Base-by-base conservation (phyloP, 1,140 invertebrate genomes). In the Sesamia nonagrioides region DNA sequence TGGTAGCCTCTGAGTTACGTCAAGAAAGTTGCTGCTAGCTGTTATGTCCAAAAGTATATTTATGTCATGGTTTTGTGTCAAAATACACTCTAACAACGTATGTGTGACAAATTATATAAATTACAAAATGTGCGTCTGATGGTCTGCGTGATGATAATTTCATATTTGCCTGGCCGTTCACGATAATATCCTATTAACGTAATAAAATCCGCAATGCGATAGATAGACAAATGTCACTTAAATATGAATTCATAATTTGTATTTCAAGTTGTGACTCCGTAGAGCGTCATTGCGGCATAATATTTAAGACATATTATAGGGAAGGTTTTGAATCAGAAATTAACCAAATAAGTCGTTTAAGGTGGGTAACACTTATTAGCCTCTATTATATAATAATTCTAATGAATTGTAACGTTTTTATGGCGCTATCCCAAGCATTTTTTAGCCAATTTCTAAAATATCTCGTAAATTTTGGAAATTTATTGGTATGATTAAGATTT, bases 1-100 rank as follows among this genome's bases (percentile, higher is more conserved):
- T 48, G 33, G 66, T 78, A 60, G 52, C 45, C 71, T n/a, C n/a
- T 45, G 61, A 6, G 21, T 78, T 50, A 66, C 61, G 58, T 42
- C 33, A 69, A 56, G 66, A 63, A 61, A 75, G 21, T 75, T 48
- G 71, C 35, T 45, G 68, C 37, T 73, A 18, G 54, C 18, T 60
- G 17, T 69, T 73, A 73, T 54, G 71, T 42, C 15, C 71, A 73
- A 73, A 37, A 58, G 35, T 35, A 45, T 73, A 13, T 73, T 35
- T 45, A 18, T 72, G 45, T 7, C 13, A 17, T 73, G 5, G 45
- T 60, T 42, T 37, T 60, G 54, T 45, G 6, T 58, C 8, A 50
- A 33, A 61, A 61, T 50, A 48, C 15, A 68, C 37, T 11, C 42
- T 48, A 33, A 61, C 60, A 11, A 50, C 66, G 50, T 7, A 42